Conservation (phyloP, 1,140 invertebrate species). For the Phymastichus coffea region DNA sequence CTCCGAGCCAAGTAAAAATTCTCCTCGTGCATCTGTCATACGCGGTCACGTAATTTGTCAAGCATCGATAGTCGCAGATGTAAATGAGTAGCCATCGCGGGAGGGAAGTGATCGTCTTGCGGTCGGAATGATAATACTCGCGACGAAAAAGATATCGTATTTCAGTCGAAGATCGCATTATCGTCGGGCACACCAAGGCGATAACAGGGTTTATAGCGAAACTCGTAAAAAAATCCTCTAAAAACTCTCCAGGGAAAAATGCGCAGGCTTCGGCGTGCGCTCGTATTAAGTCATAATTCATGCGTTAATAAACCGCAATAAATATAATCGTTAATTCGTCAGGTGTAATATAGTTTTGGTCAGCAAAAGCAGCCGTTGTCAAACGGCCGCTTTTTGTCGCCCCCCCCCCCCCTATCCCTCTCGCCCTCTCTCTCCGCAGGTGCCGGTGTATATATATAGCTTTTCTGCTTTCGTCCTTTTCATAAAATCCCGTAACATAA, state of each 20-base stretch:
- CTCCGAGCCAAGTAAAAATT: too few relatives aligned
- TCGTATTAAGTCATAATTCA: constrained; percentile 29
- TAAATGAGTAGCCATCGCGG: too few relatives aligned
- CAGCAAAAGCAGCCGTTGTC: constrained; percentile 2
- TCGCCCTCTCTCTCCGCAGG: not conserved
- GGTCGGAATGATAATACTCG: too few relatives aligned
- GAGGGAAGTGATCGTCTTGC: too few relatives aligned
- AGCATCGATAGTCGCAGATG: too few relatives aligned
- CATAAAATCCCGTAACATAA: constrained; percentile 15
- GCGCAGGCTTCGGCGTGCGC: too few relatives aligned
- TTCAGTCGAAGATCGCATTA: too few relatives aligned
- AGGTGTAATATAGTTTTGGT: not conserved
- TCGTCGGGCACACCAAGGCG: constrained; percentile 2
- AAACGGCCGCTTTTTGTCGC: not conserved
- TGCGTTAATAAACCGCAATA: constrained; percentile 23
- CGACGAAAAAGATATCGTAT: too few relatives aligned
- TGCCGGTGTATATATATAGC: not conserved
- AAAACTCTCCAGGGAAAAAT: constrained; percentile 11
- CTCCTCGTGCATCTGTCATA: too few relatives aligned
- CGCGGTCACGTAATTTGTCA: too few relatives aligned
- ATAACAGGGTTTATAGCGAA: constrained; percentile 12
- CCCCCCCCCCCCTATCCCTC: too few relatives aligned
- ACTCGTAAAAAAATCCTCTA: constrained; percentile 3
- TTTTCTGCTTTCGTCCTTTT: too few relatives aligned
- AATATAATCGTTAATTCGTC: constrained; percentile 24